Percentiles rank a stretch among this genome's conserved stretches.
Evolutionary conservation across 1,140 invertebrate species (phyloP).

Genomic region (Pseudachorutes palmiensis): DNA sequence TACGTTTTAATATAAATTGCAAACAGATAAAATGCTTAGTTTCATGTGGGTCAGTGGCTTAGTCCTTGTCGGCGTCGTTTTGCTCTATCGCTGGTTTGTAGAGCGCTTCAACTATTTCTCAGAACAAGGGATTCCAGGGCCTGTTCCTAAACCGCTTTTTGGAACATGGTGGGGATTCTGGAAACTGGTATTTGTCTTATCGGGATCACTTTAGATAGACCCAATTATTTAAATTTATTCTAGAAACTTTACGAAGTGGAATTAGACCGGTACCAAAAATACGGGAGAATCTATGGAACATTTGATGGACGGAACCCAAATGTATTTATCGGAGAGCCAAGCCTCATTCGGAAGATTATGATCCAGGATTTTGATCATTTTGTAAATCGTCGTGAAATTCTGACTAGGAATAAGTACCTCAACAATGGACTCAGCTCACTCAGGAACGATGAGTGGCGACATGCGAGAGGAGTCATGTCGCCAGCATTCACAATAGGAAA

Average conservation of each 20-base stretch:
- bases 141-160: background rate
- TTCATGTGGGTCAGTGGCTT: too few species aligned
- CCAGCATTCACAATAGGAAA: too few species aligned
- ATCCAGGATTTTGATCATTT: conserved; percentile 50
- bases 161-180: background rate
- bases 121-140: background rate
- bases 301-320: background rate
- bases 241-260: background rate
- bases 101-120: background rate
- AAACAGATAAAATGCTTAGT: too few species aligned
- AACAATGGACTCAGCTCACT: too few species aligned
- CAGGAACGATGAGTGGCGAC: too few species aligned
- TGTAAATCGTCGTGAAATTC: background rate
- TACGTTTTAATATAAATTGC: too few species aligned
- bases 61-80: too few species aligned
- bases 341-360: conserved; percentile 46
- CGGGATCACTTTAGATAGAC: background rate
- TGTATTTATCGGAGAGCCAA: conserved; percentile 45
- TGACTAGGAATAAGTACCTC: background rate
- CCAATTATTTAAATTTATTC: background rate
- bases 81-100: too few species aligned
- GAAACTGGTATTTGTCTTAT: background rate
- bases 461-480: too few species aligned
- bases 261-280: background rate
- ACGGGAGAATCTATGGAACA: conserved; percentile 11